Percentiles rank a stretch among this genome's conserved stretches.
These are phyloP conservation scores for Drosophila recens DNA, from an alignment of 2,888 invertebrate genomes.

Conservation along the genomic window DNA sequence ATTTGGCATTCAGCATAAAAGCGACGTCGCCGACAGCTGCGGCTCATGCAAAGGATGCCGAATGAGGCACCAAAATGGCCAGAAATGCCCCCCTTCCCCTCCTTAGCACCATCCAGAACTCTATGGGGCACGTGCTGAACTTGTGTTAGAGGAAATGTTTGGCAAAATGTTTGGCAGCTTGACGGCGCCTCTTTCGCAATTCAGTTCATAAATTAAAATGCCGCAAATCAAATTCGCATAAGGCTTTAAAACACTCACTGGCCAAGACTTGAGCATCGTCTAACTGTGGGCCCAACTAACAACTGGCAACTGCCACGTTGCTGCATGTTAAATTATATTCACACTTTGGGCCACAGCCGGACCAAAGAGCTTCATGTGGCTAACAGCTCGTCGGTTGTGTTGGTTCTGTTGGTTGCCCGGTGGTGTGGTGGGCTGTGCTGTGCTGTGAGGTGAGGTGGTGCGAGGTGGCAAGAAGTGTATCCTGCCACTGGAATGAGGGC, in stretches of 20 bases:
- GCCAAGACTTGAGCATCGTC: slow-evolving; percentile 50
- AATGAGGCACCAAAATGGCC: slow-evolving; percentile 20
- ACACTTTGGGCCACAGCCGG: slow-evolving; percentile 73
- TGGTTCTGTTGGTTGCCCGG: slow-evolving; percentile 17
- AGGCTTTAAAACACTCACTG: slow-evolving; percentile 56
- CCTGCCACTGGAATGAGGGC: slow-evolving; percentile 16
- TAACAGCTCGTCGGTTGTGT: slow-evolving; percentile 25
- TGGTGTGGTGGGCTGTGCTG: background rate
- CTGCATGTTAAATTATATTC: slow-evolving; percentile 81
- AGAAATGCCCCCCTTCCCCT: background rate
- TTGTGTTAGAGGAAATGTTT: slow-evolving; percentile 63
- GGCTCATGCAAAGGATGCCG: slow-evolving; percentile 47
- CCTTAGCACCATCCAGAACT: background rate
- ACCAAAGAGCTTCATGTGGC: slow-evolving; percentile 48
- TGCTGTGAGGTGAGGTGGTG: background rate
- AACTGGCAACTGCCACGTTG: slow-evolving; percentile 30
- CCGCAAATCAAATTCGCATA: slow-evolving; percentile 82
- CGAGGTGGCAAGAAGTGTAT: background rate
- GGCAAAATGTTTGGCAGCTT: slow-evolving; percentile 70
- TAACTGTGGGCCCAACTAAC: slow-evolving; percentile 47
- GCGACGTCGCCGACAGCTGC: slow-evolving; percentile 62
- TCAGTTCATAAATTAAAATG: slow-evolving; percentile 82
- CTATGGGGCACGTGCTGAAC: slow-evolving; percentile 10
- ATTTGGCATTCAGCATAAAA: slow-evolving; percentile 74
- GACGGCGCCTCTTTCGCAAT: slow-evolving; percentile 58